Percentiles rank a stretch among this genome's conserved stretches.
These are phyloP conservation scores for Meghimatium bilineatum DNA, from an alignment of 2,888 invertebrate genomes.

Conservation along the genomic window DNA sequence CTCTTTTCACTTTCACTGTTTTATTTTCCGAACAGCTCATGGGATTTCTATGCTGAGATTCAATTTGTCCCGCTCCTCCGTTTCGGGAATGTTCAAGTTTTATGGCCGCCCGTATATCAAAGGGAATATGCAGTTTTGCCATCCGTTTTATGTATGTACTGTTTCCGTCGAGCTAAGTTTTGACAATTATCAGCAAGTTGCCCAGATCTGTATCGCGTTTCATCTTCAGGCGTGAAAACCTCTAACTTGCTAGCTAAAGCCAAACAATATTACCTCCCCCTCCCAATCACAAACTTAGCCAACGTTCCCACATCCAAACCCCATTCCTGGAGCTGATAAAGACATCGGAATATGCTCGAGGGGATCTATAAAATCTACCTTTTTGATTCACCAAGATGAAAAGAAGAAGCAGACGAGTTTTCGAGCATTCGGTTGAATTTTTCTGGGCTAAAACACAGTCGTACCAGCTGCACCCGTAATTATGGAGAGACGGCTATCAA, in stretches of 20 bases:
- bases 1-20: not conserved
- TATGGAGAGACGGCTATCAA: slow-evolving; percentile 11
- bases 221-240: slow-evolving; percentile 26
- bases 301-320: not conserved
- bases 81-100: slow-evolving; percentile 26
- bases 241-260: slow-evolving; percentile 6
- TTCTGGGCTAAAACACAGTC: slow-evolving; percentile 15
- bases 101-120: slow-evolving; percentile 20
- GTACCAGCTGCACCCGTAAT: slow-evolving; percentile 28
- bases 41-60: slow-evolving; percentile 1
- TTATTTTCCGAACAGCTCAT: not conserved
- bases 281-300: not conserved
- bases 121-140: slow-evolving; percentile 29
- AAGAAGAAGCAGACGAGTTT: slow-evolving; percentile 14
- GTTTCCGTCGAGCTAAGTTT: slow-evolving; percentile 32
- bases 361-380: slow-evolving; percentile 31
- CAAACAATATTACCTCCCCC: slow-evolving; percentile 2
- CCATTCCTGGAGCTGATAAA: slow-evolving; percentile 3
- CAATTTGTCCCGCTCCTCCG: slow-evolving; percentile 33
- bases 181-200: slow-evolving; percentile 32
- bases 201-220: slow-evolving; percentile 23
- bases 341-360: slow-evolving; percentile 15
- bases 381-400: slow-evolving; percentile 28
- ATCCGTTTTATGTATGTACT: slow-evolving; percentile 36
- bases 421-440: slow-evolving; percentile 6